Conservation (phyloP, 1,140 invertebrate species). For the Steinernema feltiae region DNA sequence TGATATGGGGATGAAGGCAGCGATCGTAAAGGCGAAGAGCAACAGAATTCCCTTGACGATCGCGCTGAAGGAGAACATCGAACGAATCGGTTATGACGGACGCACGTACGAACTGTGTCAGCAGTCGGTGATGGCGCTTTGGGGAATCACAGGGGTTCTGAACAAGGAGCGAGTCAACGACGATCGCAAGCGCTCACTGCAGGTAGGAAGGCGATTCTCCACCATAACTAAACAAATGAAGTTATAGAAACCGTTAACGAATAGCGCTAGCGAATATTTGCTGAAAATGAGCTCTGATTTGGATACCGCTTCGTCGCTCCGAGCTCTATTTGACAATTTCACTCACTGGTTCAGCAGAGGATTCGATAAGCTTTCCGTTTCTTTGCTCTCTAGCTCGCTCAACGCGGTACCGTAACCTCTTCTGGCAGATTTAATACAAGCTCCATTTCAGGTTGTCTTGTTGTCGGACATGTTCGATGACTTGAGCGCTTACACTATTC, state of each 20-base stretch:
- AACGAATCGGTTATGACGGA: conserved; percentile 10
- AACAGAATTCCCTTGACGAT: neutral
- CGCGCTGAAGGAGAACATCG: neutral
- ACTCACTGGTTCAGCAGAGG: conserved; percentile 46
- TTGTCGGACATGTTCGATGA: conserved; percentile 54
- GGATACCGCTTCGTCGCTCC: conserved; percentile 48
- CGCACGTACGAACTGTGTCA: conserved; percentile 16
- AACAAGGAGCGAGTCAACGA: conserved; percentile 1
- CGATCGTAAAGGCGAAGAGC: neutral
- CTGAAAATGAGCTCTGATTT: conserved; percentile 38
- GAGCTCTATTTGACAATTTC: conserved; percentile 51
- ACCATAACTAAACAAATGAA: neutral
- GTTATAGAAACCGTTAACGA: neutral
- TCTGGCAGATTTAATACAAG: neutral
- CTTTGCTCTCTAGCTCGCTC: conserved; percentile 16
- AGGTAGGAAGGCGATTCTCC: neutral
- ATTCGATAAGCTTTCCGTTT: conserved; percentile 23
- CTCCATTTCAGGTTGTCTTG: conserved; percentile 28
- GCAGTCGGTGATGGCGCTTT: conserved; percentile 29
- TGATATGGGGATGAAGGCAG: neutral
- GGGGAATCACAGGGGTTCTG: conserved; percentile 22
- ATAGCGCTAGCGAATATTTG: conserved; percentile 36
- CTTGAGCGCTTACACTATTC: conserved; percentile 29
- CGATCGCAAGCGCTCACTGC: neutral
- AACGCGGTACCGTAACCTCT: conserved; percentile 23